phyloP scores from a whole-genome alignment of 2,888 invertebrate genomes.

The Pharmacophagus antenor region DNA sequence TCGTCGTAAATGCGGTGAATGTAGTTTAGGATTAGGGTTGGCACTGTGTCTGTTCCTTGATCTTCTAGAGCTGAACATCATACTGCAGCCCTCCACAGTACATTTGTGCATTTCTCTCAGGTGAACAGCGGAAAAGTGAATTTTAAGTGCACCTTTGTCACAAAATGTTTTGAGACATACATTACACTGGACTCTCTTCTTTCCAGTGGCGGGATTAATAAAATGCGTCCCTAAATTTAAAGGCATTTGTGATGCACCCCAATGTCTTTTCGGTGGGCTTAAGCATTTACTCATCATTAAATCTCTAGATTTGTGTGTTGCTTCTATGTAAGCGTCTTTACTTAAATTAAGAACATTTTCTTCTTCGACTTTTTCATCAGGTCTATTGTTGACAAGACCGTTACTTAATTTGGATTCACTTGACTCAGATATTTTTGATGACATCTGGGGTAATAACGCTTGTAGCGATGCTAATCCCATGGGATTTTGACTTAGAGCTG shows the following conservation, averaged over 20 bases:
- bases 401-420: conserved; percentile 65
- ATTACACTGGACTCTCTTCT: conserved; percentile 98
- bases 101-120: conserved; percentile 99
- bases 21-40: conserved; percentile 98
- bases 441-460: conserved; percentile 83
- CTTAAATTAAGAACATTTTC: conserved; percentile 73
- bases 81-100: conserved; percentile 98
- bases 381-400: conserved; percentile 49
- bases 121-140: conserved; percentile 99
- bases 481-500: conserved; percentile 81
- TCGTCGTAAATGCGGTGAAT: conserved; percentile 95
- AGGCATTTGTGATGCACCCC: conserved; percentile 88
- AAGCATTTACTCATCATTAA: conserved; percentile 83
- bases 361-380: conserved; percentile 62
- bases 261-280: conserved; percentile 89
- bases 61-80: conserved; percentile 99
- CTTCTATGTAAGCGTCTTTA: conserved; percentile 67
- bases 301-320: conserved; percentile 68
- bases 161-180: conserved; percentile 99
- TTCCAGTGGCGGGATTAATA: conserved; percentile 95
- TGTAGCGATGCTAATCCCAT: conserved; percentile 83
- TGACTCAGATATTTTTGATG: conserved; percentile 68
- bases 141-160: conserved; percentile 99
- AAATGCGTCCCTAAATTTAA: conserved; percentile 93
- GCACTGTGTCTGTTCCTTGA: conserved; percentile 98